Base-by-base conservation (phyloP, 2,797 vertebrate species). In the Phyllotis vaccarum region DNA sequence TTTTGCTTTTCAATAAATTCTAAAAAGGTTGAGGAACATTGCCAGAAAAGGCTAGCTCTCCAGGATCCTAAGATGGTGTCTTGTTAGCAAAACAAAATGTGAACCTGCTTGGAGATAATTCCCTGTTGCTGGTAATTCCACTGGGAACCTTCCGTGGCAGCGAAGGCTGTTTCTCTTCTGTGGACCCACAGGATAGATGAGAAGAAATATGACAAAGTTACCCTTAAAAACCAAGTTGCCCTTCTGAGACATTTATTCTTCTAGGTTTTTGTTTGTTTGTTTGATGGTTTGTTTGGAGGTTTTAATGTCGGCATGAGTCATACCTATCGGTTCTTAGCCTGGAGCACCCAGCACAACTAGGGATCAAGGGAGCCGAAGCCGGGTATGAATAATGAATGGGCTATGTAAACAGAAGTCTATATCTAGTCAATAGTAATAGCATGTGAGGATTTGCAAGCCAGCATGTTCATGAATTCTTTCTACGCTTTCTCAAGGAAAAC, bases 51-150 rank as follows among this genome's bases (percentile, higher is more conserved):
- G 89, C 43, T 37, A 70, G 68, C 75, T 81, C 96, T 91, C 83
- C 49, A 54, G 90, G 90, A 83, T 79, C 89, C 72, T 95, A 93
- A 94, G 95, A 75, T 91, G 93, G 92, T 95, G 90, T 80, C 96
- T 93, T 96, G 95, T 97, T 97, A 97, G 94, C 97, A 97, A 97
- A 97, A 97, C 96, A 97, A 95, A 96, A 72, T 95, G 40, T 66
- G 93, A 80, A 88, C 89, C 89, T 93, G 93, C 95, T 92, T 78
- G 58, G 93, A 94, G 96, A 94, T 79, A 90, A 96, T 96, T 93
- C 93, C 96, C 96, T 16, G 37, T 0, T 68, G 86, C 58, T 88
- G 72, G 72, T 31, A 93, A 97, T 95, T 95, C 96, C 93, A 62
- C 89, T 75, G 86, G 96, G 94, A 40, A 34, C 80, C 90, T 46